Evolutionary conservation across 1,140 invertebrate species (phyloP), one percentile per base, ranked within the genome.

Genomic region (Sitobion miscanthi): DNA sequence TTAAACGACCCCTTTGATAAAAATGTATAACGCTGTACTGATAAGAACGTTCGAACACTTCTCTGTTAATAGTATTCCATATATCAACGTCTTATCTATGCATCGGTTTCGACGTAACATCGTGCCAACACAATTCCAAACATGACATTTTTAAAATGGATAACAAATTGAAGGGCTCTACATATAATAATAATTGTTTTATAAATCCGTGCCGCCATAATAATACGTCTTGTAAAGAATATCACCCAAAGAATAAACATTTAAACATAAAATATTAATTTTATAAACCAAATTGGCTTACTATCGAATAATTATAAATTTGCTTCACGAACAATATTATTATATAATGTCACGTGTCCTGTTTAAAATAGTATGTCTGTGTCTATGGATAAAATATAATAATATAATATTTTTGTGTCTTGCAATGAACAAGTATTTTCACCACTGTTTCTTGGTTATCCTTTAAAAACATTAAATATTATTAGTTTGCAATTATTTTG

Each of bases 1-100:
- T 88, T 49, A 35, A 52, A 88, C 86, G 47, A 88, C 25, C 47
- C 35, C 30, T 88, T 88, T 52, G 47, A 88, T 52, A 88, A 88
- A 88, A 49, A 49, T 49, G 85, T 87, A 30, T 88, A 52, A 52
- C n/a, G 30, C 49, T 88, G 3, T 25, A 17, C 85, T 45, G 85
- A 87, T 88, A 52, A 88, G 38, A 88, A 88, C n/a, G 30, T 88
- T 35, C 17, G 86, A 88, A 88, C 47, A 49, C 17, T 52, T 35
- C 30, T 52, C 85, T 20, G 25, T 88, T 52, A 88, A 52, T 35
- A 88, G 45, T 52, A 52, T 52, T 21, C 25, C 9, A 52, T 52
- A 87, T 88, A 52, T 88, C 45, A 49, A 52, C 30, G 30, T 88
- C 30, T 52, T 88, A 88, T 52, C 86, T 88, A 52, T 49, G 47